Conservation (phyloP, 2,797 vertebrate genomes). For the Danio albolineatus region DNA sequence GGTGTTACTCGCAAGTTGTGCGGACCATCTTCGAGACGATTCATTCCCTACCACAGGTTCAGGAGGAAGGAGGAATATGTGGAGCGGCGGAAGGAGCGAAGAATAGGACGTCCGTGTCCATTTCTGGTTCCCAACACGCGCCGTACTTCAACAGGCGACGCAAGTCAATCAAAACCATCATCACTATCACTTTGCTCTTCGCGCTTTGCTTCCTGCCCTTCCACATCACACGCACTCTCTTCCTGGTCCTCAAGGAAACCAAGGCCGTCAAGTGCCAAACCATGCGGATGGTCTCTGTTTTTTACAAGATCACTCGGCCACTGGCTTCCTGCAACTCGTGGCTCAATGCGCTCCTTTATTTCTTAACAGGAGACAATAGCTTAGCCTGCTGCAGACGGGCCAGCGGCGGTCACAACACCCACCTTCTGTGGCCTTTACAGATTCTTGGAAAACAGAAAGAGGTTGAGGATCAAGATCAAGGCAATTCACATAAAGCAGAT, state of each 20-base stretch:
- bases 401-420: slow-evolving; percentile 47
- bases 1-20: slow-evolving; percentile 86
- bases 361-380: slow-evolving; percentile 81
- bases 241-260: slow-evolving; percentile 77
- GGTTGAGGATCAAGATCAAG: slow-evolving; percentile 65
- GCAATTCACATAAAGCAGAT: slow-evolving; percentile 52
- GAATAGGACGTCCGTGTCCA: slow-evolving; percentile 50
- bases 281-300: slow-evolving; percentile 81
- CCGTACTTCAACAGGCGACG: slow-evolving; percentile 78
- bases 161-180: slow-evolving; percentile 84
- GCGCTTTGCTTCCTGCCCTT: slow-evolving; percentile 84
- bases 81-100: slow-evolving; percentile 26
- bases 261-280: slow-evolving; percentile 72
- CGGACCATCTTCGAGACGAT: slow-evolving; percentile 80
- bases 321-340: slow-evolving; percentile 85
- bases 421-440: slow-evolving; percentile 76
- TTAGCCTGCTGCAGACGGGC: slow-evolving; percentile 72
- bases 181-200: slow-evolving; percentile 84
- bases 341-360: slow-evolving; percentile 86
- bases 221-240: slow-evolving; percentile 83
- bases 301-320: slow-evolving; percentile 85
- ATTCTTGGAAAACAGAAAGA: slow-evolving; percentile 72
- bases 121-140: slow-evolving; percentile 65
- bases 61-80: slow-evolving; percentile 62
- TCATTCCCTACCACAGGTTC: slow-evolving; percentile 68